Evolutionary conservation across 2,888 invertebrate species (phyloP), one percentile per base, ranked within the genome.

Genomic region (Trissoscelio sp.): DNA sequence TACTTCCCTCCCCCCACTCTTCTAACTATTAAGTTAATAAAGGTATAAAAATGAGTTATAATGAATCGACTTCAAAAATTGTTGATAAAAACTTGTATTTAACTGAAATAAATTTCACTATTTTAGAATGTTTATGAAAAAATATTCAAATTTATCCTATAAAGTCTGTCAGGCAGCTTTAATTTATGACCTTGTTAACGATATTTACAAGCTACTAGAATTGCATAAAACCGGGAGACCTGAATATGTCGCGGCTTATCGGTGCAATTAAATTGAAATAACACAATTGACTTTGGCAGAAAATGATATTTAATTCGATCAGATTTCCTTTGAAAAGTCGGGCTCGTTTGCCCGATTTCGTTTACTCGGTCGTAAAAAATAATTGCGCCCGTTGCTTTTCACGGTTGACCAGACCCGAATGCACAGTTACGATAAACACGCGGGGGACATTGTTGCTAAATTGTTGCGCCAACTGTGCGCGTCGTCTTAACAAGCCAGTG

Each of bases 251-350:
- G 53, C 5, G 20, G 6, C 60, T 75, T 75, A 67, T 67, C 77
- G 48, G 14, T 22, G 46, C 69, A 60, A 62, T 77, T 60, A 69
- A 62, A 78, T 70, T 78, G 62, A 62, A 70, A 70, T 55, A 69
- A 70, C 67, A 64, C 64, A 78, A 70, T 70, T 62, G 57, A 62
- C 37, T 69, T 69, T 22, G 69, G 55, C 55, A 42, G 64, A 39
- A 64, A 55, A 34, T 44, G 42, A 55, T 55, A 78, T 70, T 70
- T 69, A 69, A 78, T 69, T 69, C 37, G 22, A 77, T 64, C 70
- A 55, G 60, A 44, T 67, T 77, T 44, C 46, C 46, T 74, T 57
- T 51, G 51, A 77, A 69, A 69, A 62, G 48, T 39, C 12, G 66
- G n/a, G 34, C 57, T 53, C 48, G 72, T 58, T 73, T 72, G 57